Percentiles rank a stretch among this genome's conserved stretches.
These are phyloP conservation scores for Neodontobutis hainanensis DNA, from an alignment of 2,113 vertebrate genomes.

Conservation along the genomic window DNA sequence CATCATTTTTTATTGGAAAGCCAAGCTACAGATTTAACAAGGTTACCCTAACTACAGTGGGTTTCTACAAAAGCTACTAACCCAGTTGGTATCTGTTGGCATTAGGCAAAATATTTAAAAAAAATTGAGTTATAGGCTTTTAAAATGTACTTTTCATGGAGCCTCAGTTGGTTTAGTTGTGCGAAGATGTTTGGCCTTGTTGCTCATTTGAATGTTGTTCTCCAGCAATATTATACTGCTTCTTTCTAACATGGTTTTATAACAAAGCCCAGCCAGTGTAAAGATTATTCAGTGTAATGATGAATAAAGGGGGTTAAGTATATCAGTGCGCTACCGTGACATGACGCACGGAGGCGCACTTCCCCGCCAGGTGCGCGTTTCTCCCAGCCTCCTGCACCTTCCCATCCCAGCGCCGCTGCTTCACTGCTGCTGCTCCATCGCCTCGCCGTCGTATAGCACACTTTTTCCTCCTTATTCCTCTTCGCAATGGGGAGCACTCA, in stretches of 20 bases:
- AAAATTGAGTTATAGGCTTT: background rate
- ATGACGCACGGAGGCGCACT: slow-evolving; percentile 60
- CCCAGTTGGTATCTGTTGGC: background rate
- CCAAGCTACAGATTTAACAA: background rate
- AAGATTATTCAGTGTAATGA: background rate
- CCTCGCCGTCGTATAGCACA: slow-evolving; percentile 44
- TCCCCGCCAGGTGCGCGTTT: slow-evolving; percentile 66
- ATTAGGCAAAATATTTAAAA: too few species aligned
- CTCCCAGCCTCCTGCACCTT: slow-evolving; percentile 40
- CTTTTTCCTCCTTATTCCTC: slow-evolving; percentile 26
- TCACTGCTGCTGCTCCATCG: slow-evolving; percentile 35
- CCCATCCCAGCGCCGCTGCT: slow-evolving; percentile 50
- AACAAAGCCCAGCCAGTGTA: background rate
- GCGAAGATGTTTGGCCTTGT: background rate
- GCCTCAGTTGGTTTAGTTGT: background rate
- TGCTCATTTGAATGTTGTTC: background rate
- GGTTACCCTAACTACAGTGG: background rate
- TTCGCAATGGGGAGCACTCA: slow-evolving; percentile 29
- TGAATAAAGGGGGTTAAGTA: background rate
- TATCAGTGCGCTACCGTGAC: background rate
- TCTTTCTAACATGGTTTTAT: background rate
- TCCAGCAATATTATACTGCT: too few species aligned
- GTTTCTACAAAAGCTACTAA: background rate
- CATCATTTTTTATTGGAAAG: background rate
- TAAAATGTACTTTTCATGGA: background rate